These are phyloP conservation scores for Acridotheres tristis DNA, from an alignment of 2,797 vertebrate genomes.

Conservation along the genomic window DNA sequence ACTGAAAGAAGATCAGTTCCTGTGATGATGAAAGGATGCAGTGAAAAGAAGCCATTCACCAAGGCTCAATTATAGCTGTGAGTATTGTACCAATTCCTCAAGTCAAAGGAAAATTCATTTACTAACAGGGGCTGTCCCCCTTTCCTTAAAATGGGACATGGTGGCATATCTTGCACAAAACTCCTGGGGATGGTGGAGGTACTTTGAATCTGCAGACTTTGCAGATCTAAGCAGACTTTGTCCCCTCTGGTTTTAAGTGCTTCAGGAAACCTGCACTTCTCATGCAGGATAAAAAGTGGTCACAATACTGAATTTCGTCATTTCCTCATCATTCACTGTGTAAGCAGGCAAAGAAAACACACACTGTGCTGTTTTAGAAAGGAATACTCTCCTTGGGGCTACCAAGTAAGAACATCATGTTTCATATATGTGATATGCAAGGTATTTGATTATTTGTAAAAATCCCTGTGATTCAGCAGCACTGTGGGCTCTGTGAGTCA, in stretches of 20 bases:
- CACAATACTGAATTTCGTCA: not conserved
- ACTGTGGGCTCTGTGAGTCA: slow-evolving; percentile 6
- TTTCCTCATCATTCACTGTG: slow-evolving; percentile 27
- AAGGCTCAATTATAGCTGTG: not conserved
- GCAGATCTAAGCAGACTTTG: not conserved
- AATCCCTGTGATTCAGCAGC: slow-evolving; percentile 29
- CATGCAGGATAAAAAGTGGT: not conserved
- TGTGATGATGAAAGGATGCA: not conserved
- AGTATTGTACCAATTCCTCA: not conserved
- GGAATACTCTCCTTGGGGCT: not conserved
- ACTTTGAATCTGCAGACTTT: not conserved
- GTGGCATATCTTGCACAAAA: not conserved
- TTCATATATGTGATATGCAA: slow-evolving; percentile 20
- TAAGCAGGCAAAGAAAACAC: slow-evolving; percentile 43
- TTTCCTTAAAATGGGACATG: not conserved
- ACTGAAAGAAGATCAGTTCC: not conserved
- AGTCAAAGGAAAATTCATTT: not conserved
- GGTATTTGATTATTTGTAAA: slow-evolving; percentile 61
- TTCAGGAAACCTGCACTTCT: not conserved
- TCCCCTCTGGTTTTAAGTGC: not conserved
- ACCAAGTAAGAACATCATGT: slow-evolving; percentile 4
- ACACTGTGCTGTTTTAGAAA: not conserved
- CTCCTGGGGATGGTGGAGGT: not conserved
- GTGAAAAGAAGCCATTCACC: not conserved
- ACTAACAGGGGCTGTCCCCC: not conserved